Conservation (phyloP, 2,113 vertebrate genomes). For the Oryctolagus cuniculus region DNA sequence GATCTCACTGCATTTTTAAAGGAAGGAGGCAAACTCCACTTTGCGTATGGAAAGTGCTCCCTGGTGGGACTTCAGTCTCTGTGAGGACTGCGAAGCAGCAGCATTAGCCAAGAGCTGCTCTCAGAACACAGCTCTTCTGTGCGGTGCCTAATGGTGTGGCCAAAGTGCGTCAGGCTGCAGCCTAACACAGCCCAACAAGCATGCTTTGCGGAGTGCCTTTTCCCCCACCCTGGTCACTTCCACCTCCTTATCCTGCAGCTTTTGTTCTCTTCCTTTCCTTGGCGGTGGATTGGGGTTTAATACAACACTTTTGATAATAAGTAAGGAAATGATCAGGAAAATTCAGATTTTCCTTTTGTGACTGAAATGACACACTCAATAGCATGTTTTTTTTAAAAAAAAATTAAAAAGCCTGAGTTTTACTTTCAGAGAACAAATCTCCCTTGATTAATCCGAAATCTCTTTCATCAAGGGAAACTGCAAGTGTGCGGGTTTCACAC, state of each 20-base stretch:
- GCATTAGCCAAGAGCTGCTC: not conserved
- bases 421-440: slow-evolving; percentile 44
- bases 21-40: not conserved
- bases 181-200: not conserved
- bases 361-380: slow-evolving; percentile 27
- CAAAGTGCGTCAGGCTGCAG: not conserved
- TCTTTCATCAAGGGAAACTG: slow-evolving; percentile 61
- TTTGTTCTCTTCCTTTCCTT: not conserved
- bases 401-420: slow-evolving; percentile 30
- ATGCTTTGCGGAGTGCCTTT: not conserved
- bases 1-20: not conserved
- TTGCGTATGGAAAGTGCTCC: not conserved
- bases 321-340: not conserved
- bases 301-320: not conserved
- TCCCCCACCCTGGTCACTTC: not conserved
- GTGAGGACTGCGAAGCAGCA: not conserved
- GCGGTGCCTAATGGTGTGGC: fast-evolving
- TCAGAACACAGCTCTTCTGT: no score
- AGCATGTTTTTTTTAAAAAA: not conserved
- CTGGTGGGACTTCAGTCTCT: not conserved
- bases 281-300: not conserved
- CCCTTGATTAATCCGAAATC: slow-evolving; percentile 57
- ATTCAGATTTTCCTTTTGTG: slow-evolving; percentile 24
- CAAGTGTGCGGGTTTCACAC: not conserved
- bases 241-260: not conserved